Percentiles rank a stretch among this genome's conserved stretches.
phyloP scores from a whole-genome alignment of 2,113 vertebrate genomes.

The Micronisus gabar region DNA sequence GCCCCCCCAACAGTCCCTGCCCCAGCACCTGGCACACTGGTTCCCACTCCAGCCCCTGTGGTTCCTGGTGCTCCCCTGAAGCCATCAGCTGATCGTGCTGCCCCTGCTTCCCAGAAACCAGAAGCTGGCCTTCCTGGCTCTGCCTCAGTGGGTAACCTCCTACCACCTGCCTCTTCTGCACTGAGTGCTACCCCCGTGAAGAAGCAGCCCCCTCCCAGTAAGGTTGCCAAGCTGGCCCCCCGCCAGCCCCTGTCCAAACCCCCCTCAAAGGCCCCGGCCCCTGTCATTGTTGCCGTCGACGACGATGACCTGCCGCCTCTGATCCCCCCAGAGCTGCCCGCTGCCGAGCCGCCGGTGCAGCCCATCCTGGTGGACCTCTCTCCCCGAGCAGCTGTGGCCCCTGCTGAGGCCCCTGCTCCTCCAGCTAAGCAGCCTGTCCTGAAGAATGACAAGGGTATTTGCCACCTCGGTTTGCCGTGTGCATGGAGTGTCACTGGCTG shows the following conservation, averaged over 20 bases:
- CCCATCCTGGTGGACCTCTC: constrained; percentile 70
- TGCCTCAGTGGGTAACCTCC: too few species aligned
- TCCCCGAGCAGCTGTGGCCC: constrained; percentile 70
- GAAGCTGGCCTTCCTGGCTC: background rate
- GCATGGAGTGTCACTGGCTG: constrained; percentile 77
- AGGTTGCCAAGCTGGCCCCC: background rate
- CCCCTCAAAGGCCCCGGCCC: constrained; percentile 28
- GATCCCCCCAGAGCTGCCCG: constrained; percentile 83
- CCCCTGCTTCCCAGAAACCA: background rate
- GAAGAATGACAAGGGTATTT: constrained; percentile 96
- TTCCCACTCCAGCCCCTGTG: background rate
- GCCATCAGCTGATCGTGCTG: rapidly evolving
- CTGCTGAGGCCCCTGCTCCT: constrained; percentile 50
- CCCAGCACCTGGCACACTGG: background rate
- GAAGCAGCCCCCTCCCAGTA: constrained; percentile 34
- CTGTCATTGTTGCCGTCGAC: constrained; percentile 14
- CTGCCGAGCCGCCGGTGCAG: constrained; percentile 61
- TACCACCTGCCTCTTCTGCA: background rate
- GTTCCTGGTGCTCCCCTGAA: background rate
- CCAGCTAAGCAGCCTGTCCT: constrained; percentile 80
- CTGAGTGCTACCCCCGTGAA: background rate
- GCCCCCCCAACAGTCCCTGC: background rate
- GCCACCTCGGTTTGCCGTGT: constrained; percentile 72
- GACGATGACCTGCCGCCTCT: constrained; percentile 92
- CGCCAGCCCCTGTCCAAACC: constrained; percentile 18